phyloP scores from a whole-genome alignment of 2,113 vertebrate genomes.

The Macquaria ambigua region DNA sequence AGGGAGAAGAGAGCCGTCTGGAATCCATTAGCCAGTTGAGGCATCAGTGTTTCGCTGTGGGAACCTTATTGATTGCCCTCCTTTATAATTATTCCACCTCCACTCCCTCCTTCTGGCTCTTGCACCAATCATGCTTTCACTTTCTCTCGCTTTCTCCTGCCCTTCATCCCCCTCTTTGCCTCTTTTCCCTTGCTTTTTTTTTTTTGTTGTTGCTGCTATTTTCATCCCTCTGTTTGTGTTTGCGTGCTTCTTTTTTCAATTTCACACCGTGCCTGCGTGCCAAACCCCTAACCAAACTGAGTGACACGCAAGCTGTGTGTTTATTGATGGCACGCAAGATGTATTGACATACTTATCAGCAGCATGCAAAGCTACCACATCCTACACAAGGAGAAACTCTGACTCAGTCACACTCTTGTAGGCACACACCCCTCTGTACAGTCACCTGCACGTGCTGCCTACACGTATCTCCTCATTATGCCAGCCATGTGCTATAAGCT shows the following conservation, averaged over 20 bases:
- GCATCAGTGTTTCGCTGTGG: slow-evolving; percentile 83
- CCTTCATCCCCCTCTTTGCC: slow-evolving; percentile 12
- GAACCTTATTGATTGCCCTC: slow-evolving; percentile 86
- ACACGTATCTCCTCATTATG: neutral
- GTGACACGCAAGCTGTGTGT: slow-evolving; percentile 26
- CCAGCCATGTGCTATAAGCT: neutral
- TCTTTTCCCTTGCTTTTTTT: neutral
- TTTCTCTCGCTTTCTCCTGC: slow-evolving; percentile 30
- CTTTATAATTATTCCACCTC: slow-evolving; percentile 82
- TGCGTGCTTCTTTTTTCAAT: slow-evolving; percentile 5
- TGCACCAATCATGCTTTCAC: slow-evolving; percentile 54
- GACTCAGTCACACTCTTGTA: neutral
- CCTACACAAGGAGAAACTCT: slow-evolving; percentile 25
- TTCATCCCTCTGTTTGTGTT: slow-evolving; percentile 12
- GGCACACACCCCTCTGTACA: neutral
- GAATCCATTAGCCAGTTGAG: slow-evolving; percentile 83
- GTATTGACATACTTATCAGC: slow-evolving; percentile 47
- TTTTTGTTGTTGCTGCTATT: neutral
- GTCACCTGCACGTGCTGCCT: neutral
- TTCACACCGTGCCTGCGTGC: neutral
- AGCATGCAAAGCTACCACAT: slow-evolving; percentile 45
- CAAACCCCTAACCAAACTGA: neutral
- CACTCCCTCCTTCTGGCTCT: slow-evolving; percentile 59
- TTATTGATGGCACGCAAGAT: slow-evolving; percentile 26
- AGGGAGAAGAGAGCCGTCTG: slow-evolving; percentile 66